Conservation (phyloP, 2,113 vertebrate genomes). For the Cephalopterus ornatus region DNA sequence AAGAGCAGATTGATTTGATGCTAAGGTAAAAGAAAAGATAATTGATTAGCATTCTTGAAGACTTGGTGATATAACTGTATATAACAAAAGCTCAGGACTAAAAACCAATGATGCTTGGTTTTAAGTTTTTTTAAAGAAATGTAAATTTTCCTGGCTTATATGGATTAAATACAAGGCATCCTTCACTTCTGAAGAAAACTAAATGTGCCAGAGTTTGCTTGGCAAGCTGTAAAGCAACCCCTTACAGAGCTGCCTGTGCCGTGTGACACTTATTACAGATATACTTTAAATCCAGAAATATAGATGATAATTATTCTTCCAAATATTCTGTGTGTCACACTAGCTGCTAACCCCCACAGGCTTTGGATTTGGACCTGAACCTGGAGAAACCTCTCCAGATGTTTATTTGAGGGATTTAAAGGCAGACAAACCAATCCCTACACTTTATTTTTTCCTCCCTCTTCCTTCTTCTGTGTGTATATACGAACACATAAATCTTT, state of each 20-base stretch:
- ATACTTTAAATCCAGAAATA: not conserved
- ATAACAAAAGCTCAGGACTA: not conserved
- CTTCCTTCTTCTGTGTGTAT: not conserved
- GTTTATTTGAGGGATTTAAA: not conserved
- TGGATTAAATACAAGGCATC: not conserved
- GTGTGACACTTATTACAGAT: not conserved
- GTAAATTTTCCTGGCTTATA: not conserved
- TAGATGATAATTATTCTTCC: not conserved
- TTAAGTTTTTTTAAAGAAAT: not conserved
- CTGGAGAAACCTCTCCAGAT: not conserved
- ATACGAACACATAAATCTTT: not conserved
- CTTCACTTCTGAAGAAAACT: not conserved
- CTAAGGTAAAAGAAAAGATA: not conserved
- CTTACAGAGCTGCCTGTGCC: not conserved
- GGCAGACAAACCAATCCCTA: not conserved
- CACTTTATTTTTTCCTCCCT: not conserved
- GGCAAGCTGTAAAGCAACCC: not conserved
- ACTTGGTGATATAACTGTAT: not conserved
- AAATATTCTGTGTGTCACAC: not conserved
- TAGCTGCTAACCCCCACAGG: not conserved
- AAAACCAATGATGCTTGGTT: not conserved
- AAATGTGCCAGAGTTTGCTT: not conserved
- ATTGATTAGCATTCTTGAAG: not conserved
- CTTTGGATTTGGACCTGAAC: not conserved
- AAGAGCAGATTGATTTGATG: not conserved